Percentiles rank a stretch among this genome's conserved stretches.
Evolutionary conservation across 2,797 vertebrate species (phyloP).

Genomic region (Neosilurus hyrtlii): DNA sequence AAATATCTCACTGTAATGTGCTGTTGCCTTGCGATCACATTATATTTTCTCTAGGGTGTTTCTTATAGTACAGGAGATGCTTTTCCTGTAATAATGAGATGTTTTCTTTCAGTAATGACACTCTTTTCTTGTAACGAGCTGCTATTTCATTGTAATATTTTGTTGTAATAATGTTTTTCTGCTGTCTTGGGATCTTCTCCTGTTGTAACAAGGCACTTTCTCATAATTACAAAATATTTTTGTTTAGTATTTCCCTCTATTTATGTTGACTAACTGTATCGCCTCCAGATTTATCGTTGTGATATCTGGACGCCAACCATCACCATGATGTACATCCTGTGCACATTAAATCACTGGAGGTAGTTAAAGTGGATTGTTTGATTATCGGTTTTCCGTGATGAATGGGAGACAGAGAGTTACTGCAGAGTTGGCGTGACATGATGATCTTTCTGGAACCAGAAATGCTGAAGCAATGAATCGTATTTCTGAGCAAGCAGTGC

Average conservation of each 20-base stretch:
- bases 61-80: not conserved
- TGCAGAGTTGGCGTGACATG: constrained; percentile 17
- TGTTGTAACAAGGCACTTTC: not conserved
- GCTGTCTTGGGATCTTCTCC: not conserved
- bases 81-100: not conserved
- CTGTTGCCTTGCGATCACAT: not conserved
- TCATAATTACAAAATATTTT: not conserved
- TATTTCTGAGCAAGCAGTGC: not conserved
- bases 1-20: too few species aligned
- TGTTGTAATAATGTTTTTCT: not conserved
- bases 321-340: not conserved
- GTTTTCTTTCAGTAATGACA: not conserved
- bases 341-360: constrained; percentile 11
- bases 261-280: not conserved
- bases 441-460: constrained; percentile 5
- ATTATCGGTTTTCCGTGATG: constrained; percentile 18
- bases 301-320: not conserved
- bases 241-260: not conserved
- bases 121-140: not conserved
- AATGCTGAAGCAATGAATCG: constrained; percentile 20
- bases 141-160: not conserved
- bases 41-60: not conserved
- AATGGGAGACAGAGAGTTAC: constrained; percentile 1
- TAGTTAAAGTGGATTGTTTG: not conserved
- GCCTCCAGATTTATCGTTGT: not conserved